phyloP scores from a whole-genome alignment of 2,888 invertebrate genomes.

The Pristionchus maxplancki region DNA sequence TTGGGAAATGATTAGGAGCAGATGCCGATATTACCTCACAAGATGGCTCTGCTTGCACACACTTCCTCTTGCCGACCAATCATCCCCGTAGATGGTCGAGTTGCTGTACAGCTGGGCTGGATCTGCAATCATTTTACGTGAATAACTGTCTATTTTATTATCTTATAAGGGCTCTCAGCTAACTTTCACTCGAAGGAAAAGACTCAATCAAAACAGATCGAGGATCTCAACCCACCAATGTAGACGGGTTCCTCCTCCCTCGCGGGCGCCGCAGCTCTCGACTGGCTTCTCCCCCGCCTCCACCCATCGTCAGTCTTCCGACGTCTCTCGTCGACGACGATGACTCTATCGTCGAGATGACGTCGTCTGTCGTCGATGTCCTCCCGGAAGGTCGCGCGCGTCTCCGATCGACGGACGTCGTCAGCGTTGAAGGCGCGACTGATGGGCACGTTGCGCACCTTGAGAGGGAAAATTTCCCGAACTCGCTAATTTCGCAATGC shows the following conservation, averaged over 20 bases:
- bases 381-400: slow-evolving; percentile 5
- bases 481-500: too few relatives aligned
- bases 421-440: background rate
- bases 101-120: slow-evolving; percentile 9
- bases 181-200: too few relatives aligned
- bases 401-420: slow-evolving; percentile 8
- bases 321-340: too few relatives aligned
- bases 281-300: background rate
- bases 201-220: too few relatives aligned
- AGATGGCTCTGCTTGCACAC: slow-evolving; percentile 45
- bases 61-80: slow-evolving; percentile 30
- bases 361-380: background rate
- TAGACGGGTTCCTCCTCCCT: background rate
- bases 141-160: background rate
- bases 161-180: too few relatives aligned
- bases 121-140: background rate
- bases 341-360: background rate
- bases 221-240: too few relatives aligned
- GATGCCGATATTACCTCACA: background rate
- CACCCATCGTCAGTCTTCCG: too few relatives aligned
- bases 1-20: background rate
- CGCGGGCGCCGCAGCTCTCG: background rate
- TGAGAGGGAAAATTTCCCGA: too few relatives aligned
- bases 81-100: slow-evolving; percentile 43
- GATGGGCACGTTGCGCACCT: slow-evolving; percentile 30